Evolutionary conservation across 2,797 vertebrate species (phyloP), one percentile per base, ranked within the genome.

Genomic region (Cynodonichthys magdalenae): DNA sequence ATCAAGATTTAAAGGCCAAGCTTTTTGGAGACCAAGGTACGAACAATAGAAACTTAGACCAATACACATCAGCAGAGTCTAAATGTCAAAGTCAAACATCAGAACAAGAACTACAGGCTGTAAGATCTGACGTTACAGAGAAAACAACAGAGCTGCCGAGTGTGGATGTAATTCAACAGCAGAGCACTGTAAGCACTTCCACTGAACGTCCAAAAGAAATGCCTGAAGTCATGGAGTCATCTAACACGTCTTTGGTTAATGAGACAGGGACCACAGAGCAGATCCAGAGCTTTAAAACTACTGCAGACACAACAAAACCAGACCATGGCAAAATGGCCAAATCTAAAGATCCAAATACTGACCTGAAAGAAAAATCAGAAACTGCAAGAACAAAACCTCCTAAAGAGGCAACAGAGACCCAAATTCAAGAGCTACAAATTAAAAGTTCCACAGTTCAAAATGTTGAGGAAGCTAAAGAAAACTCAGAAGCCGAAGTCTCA

Each of bases 221-320:
- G 48, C 14, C 18, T 11, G 11, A 78, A 60, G 36, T 36, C 6
- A 54, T 54, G 6, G 45, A 64, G 46, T 4, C 39, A 51, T 15
- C 52, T 36, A 5, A 15, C 18, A 20, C 36, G 28, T 50, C 6
- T 3, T 7, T 54, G 15, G 20, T 50, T 14, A 39, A 53, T 46
- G 50, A 2, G 17, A 29, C 8, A 39, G 10, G 5, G 39, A 1
- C 29, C 57, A 3, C 2, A 51, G 39, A 53, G n/a, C 15, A 28
- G 15, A 24, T n/a, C 36, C 42, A 62, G 66, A 36, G 6, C 46
- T 50, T 39, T 46, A 45, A 6, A 8, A 56, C 34, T 50, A 6
- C 2, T 61, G 27, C 2, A 4, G 5, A 39, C 5, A 56, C 15
- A n/a, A 4, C 55, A 59, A 59, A 47, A 46, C 27, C 19, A 59